Conservation (phyloP, 2,888 invertebrate genomes). For the Smittia aterrima region DNA sequence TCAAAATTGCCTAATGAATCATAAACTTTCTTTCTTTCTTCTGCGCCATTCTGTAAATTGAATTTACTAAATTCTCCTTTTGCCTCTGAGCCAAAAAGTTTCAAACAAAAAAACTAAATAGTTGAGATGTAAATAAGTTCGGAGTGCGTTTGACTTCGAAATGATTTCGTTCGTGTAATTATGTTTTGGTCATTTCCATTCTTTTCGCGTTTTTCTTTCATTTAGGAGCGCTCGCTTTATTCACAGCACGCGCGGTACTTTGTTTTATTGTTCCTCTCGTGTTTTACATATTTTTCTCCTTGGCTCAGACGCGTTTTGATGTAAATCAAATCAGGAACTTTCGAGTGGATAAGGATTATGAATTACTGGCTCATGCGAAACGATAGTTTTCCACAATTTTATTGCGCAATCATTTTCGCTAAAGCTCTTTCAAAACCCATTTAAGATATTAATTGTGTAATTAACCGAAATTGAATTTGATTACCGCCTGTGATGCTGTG, state of each 20-base stretch:
- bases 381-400: too few species aligned
- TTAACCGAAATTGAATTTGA: too few species aligned
- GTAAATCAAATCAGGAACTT: too few species aligned
- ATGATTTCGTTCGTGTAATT: neutral
- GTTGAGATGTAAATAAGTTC: neutral
- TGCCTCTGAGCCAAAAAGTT: neutral
- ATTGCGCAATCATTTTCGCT: too few species aligned
- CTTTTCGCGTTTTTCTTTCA: neutral
- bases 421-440: too few species aligned
- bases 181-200: neutral
- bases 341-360: neutral
- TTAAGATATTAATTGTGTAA: too few species aligned
- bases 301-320: too few species aligned
- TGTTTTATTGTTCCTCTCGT: neutral
- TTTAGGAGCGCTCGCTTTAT: neutral
- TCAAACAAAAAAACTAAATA: neutral
- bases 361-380: neutral
- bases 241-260: neutral
- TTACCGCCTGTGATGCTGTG: too few species aligned
- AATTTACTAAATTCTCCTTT: too few species aligned
- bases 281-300: neutral
- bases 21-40: too few species aligned
- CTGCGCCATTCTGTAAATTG: too few species aligned
- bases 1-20: neutral
- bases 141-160: neutral